These are phyloP conservation scores for Mirza zaza DNA, from an alignment of 2,113 vertebrate species.

Conservation along the genomic window DNA sequence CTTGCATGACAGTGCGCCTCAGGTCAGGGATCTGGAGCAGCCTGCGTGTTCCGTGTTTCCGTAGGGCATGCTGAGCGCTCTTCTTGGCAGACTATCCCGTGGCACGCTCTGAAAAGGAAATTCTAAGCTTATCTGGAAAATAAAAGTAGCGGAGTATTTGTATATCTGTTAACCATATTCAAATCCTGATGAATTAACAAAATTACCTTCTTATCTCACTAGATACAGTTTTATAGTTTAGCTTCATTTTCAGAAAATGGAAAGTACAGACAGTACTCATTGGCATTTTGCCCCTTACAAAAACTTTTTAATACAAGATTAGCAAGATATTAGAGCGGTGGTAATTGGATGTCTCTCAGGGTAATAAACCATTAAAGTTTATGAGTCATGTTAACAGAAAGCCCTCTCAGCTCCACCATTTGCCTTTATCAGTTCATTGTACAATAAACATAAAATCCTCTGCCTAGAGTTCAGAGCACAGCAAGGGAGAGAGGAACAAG, in stretches of 20 bases:
- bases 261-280: not conserved
- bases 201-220: not conserved
- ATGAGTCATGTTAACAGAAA: conserved; percentile 62
- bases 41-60: not conserved
- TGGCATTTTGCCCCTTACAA: conserved; percentile 53
- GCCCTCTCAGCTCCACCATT: not conserved
- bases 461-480: conserved; percentile 64
- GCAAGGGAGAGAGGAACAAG: conserved; percentile 44
- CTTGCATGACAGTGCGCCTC: not conserved
- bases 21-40: not conserved
- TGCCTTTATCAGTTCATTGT: conserved; percentile 14
- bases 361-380: conserved; percentile 53
- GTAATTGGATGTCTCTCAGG: conserved; percentile 61
- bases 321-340: conserved; percentile 38
- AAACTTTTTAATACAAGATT: conserved; percentile 37
- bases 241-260: conserved; percentile 50
- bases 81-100: not conserved
- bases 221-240: not conserved
- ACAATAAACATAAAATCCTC: conserved; percentile 60
- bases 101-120: not conserved
- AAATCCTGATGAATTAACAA: not conserved
- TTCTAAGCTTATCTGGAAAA: not conserved
- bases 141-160: not conserved
- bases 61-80: not conserved
- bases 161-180: not conserved